Base-by-base conservation (phyloP, 2,888 invertebrate species). In the Zygothrica quintamaculata region DNA sequence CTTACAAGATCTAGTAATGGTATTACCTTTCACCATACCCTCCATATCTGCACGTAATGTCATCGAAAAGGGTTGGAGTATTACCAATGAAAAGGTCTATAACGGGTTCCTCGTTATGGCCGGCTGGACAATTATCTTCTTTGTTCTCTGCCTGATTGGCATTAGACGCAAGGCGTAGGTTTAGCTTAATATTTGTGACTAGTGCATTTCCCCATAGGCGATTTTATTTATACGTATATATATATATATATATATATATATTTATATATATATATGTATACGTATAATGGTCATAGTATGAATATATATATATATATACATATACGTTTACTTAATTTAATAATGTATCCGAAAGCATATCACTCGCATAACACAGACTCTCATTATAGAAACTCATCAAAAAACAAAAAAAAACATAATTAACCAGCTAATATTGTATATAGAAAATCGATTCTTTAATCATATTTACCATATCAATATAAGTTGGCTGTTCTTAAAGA, bases 21-120 rank as follows among this genome's bases (percentile, higher is more conserved):
- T 92, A 0, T 92, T 96, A 3, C 98, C 98, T 0, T 95, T 96
- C 88, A 98, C 97, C 0, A 91, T 96, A 50, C 95, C 97, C 0
- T 94, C 95, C 0, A 93, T 94, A 65, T 94, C 97, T 0, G 92
- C 97, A 50, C 92, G 97, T 64, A 94, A 94, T 76, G 92, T 97
- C 52, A 92, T 96, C 81, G 94, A 94, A 62, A 95, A 95, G 88
- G 97, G 97, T 0, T 94, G 94, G 92, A 89, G 93, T 0, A 91
- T 97, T 31, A 90, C 92, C 0, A 93, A 96, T 58, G 92, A 93
- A 0, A 92, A 94, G 12, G 96, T 97, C 7, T 95, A 95, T 90
- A 92, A 92, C 51, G 97, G 97, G 0, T 95, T 96, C 79, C 88
- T 95, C 0, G 93, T 95, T 0, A 93, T 94, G 18, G 7, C 92